A percentile compares a stretch with the other conserved stretches of the same genome.
Conservation (phyloP, 2,797 vertebrate genomes). For the Neosilurus hyrtlii region DNA sequence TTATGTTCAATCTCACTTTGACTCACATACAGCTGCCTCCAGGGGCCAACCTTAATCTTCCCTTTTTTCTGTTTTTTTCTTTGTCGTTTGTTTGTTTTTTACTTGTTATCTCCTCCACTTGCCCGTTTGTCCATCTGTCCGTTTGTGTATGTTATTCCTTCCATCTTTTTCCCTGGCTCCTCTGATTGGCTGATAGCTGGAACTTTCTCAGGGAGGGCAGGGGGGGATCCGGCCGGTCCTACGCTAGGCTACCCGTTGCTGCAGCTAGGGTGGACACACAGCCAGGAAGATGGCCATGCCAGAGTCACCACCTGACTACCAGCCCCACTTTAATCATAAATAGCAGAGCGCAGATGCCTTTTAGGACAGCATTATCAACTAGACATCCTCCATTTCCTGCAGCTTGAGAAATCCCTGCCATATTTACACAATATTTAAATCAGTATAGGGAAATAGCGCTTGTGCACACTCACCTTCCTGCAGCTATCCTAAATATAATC, state of each 20-base stretch:
- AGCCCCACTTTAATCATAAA: conserved; percentile 32
- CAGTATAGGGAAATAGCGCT: conserved; percentile 15
- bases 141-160: conserved; percentile 41
- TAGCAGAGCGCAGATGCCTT: conserved; percentile 10
- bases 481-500: conserved; percentile 20
- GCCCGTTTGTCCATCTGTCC: conserved; percentile 43
- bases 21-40: conserved; percentile 54
- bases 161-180: conserved; percentile 38
- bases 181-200: conserved; percentile 49
- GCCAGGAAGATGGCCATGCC: conserved; percentile 58
- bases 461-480: neutral
- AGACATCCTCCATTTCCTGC: conserved; percentile 28
- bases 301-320: conserved; percentile 56
- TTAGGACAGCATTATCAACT: conserved; percentile 46
- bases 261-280: conserved; percentile 59
- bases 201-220: conserved; percentile 56
- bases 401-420: conserved; percentile 36
- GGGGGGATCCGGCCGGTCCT: conserved; percentile 48
- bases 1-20: conserved; percentile 53
- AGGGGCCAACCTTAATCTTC: conserved; percentile 56
- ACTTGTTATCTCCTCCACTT: conserved; percentile 54
- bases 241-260: conserved; percentile 58
- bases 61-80: conserved; percentile 60
- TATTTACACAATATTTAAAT: conserved; percentile 27
- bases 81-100: conserved; percentile 59